Evolutionary conservation across 2,888 invertebrate species (phyloP).

Genomic region (Tupiocoris notatus): DNA sequence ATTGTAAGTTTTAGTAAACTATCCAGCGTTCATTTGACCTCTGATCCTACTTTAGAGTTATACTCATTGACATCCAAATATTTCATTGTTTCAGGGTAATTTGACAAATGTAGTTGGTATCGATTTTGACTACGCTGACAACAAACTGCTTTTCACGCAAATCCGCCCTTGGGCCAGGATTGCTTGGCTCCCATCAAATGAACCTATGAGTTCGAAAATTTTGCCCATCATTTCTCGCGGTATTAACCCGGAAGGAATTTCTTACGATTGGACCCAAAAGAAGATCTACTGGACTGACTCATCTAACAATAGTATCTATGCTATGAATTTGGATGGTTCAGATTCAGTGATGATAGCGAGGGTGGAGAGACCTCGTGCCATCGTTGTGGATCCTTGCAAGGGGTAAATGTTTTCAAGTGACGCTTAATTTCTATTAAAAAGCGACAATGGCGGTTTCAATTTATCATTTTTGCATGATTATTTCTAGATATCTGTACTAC

Average conservation of each 20-base stretch:
- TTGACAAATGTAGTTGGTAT: constrained; percentile 91
- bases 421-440: too few species aligned
- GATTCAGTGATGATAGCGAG: constrained; percentile 88
- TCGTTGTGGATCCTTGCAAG: constrained; percentile 95
- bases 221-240: constrained; percentile 72
- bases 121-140: constrained; percentile 90
- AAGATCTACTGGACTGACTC: constrained; percentile 98
- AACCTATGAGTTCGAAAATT: constrained; percentile 64
- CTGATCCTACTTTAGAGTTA: too few species aligned
- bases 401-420: constrained; percentile 60
- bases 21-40: too few species aligned
- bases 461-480: not conserved
- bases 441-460: not conserved
- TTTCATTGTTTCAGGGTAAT: constrained; percentile 59
- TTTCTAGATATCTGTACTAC: constrained; percentile 73
- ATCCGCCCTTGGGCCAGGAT: constrained; percentile 88
- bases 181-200: constrained; percentile 73
- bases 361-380: constrained; percentile 89
- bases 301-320: constrained; percentile 88
- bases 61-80: not conserved
- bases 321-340: constrained; percentile 86
- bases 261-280: constrained; percentile 96
- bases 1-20: constrained; percentile 57
- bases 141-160: constrained; percentile 87
- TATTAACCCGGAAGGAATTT: constrained; percentile 89